phyloP scores from a whole-genome alignment of 2,797 vertebrate genomes.

The Balearica regulorum region DNA sequence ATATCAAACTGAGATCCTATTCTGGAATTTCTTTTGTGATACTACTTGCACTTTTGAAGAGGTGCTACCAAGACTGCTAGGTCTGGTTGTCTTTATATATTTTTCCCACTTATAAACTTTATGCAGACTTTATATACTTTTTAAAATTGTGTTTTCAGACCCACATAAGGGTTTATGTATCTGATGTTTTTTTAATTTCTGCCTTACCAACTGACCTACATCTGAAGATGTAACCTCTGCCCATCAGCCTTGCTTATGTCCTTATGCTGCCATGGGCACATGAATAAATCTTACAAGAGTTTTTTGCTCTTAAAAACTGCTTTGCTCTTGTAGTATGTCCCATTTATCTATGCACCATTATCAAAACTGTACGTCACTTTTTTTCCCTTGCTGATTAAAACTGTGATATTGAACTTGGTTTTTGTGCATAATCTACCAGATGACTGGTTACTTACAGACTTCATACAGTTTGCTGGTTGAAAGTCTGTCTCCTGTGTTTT shows the following conservation, averaged over 20 bases:
- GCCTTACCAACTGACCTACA: not conserved
- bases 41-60: not conserved
- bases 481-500: not conserved
- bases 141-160: not conserved
- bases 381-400: not conserved
- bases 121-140: not conserved
- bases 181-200: not conserved
- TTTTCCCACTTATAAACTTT: not conserved
- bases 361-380: not conserved
- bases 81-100: not conserved
- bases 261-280: not conserved
- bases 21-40: not conserved
- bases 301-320: not conserved
- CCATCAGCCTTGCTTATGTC: not conserved
- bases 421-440: not conserved
- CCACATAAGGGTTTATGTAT: not conserved
- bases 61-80: not conserved
- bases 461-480: not conserved
- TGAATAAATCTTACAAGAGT: not conserved
- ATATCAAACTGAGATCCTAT: not conserved
- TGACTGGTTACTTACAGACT: not conserved
- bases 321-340: not conserved
- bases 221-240: not conserved
- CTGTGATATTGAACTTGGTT: not conserved
- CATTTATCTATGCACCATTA: not conserved